These are phyloP conservation scores for Balearica regulorum DNA, from an alignment of 2,797 vertebrate genomes.

Conservation along the genomic window DNA sequence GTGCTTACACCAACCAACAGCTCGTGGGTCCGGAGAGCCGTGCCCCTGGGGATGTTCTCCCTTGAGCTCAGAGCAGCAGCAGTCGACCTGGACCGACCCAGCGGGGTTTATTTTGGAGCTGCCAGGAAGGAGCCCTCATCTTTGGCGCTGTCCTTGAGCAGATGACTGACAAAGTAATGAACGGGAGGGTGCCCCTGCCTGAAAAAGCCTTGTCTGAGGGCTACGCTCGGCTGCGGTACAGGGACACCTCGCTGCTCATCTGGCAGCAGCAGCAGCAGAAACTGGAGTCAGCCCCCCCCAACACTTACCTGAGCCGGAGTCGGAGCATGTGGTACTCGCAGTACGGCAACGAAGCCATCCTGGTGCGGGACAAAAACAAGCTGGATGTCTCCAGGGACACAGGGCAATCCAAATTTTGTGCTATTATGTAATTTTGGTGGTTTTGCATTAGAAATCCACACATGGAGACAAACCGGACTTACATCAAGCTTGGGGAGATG, in stretches of 20 bases:
- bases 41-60: not conserved
- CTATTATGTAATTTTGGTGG: conserved; percentile 64
- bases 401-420: conserved; percentile 74
- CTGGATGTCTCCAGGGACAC: conserved; percentile 69
- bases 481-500: not conserved
- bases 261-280: conserved; percentile 92
- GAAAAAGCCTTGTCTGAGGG: conserved; percentile 77
- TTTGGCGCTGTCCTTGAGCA: not conserved
- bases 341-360: conserved; percentile 79
- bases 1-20: rapidly evolving
- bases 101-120: not conserved
- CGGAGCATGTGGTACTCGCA: conserved; percentile 87
- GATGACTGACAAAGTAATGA: conserved; percentile 61
- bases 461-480: not conserved
- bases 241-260: conserved; percentile 87
- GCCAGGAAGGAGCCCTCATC: rapidly evolving
- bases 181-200: conserved; percentile 67
- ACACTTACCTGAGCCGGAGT: conserved; percentile 87
- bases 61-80: not conserved
- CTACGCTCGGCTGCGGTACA: conserved; percentile 78
- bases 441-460: rapidly evolving
- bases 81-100: rapidly evolving
- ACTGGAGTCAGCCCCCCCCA: conserved; percentile 72
- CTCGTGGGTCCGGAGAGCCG: rapidly evolving
- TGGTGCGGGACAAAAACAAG: conserved; percentile 76